phyloP scores from a whole-genome alignment of 1,140 invertebrate genomes.

The Grapholita molesta region DNA sequence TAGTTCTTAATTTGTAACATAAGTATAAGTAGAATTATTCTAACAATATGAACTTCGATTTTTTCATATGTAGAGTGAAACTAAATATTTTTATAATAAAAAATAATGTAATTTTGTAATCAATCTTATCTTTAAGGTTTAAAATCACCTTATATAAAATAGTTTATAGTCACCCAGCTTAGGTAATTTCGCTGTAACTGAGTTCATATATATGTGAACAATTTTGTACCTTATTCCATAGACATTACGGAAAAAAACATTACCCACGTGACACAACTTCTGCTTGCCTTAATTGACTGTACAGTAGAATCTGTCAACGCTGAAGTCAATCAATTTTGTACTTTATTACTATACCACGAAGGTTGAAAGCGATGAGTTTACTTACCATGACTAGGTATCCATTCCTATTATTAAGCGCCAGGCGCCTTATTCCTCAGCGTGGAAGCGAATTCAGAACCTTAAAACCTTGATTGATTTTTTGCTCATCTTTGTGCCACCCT shows the following conservation, averaged over 20 bases:
- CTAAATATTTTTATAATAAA: no score
- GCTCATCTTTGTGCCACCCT: no score
- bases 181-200: neutral
- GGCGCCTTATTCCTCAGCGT: neutral
- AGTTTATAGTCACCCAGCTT: neutral
- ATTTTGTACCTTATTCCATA: neutral
- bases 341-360: neutral
- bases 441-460: neutral
- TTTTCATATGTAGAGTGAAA: no score
- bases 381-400: neutral
- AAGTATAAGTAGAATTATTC: no score
- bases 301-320: neutral
- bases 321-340: neutral
- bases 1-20: no score
- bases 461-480: no score
- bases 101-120: no score
- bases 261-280: neutral
- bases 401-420: neutral
- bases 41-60: no score
- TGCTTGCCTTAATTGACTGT: neutral
- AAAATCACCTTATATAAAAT: neutral
- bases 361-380: neutral
- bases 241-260: neutral
- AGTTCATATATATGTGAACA: neutral
- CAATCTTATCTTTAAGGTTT: neutral